phyloP scores from a whole-genome alignment of 2,888 invertebrate species.

The Torymus texanus region DNA sequence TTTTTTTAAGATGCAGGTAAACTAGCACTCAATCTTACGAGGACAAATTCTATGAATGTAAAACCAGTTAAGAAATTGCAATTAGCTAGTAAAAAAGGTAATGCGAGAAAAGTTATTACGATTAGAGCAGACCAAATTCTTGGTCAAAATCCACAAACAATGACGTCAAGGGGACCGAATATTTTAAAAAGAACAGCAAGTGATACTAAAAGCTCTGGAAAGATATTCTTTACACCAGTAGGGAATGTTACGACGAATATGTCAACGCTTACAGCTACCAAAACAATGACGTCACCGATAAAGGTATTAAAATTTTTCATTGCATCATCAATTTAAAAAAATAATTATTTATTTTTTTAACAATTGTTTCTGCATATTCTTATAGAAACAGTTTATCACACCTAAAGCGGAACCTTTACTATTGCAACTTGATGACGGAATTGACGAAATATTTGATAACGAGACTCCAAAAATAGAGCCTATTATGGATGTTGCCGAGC shows the following conservation, averaged over 20 bases:
- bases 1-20: slow-evolving; percentile 83
- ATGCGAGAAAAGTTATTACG: slow-evolving; percentile 76
- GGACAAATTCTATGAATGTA: slow-evolving; percentile 70
- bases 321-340: neutral
- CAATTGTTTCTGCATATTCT: slow-evolving; percentile 26
- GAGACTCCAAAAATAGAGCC: slow-evolving; percentile 61
- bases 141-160: slow-evolving; percentile 66
- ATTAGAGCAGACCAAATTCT: slow-evolving; percentile 77
- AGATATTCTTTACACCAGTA: slow-evolving; percentile 68
- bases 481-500: slow-evolving; percentile 72
- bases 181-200: slow-evolving; percentile 68
- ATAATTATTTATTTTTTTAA: slow-evolving; percentile 5
- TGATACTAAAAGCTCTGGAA: slow-evolving; percentile 67
- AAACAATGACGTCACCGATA: slow-evolving; percentile 38
- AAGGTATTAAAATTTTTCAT: slow-evolving; percentile 25
- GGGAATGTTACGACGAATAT: slow-evolving; percentile 63
- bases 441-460: slow-evolving; percentile 74
- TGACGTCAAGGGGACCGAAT: slow-evolving; percentile 69
- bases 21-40: slow-evolving; percentile 81
- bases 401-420: slow-evolving; percentile 64
- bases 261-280: slow-evolving; percentile 61
- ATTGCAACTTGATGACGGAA: slow-evolving; percentile 70
- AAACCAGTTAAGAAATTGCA: slow-evolving; percentile 72
- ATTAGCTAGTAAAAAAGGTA: slow-evolving; percentile 67
- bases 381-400: slow-evolving; percentile 64